A percentile compares a stretch with the other conserved stretches of the same genome.
phyloP scores from a whole-genome alignment of 2,888 invertebrate genomes.

The Anagyrus pseudococci region DNA sequence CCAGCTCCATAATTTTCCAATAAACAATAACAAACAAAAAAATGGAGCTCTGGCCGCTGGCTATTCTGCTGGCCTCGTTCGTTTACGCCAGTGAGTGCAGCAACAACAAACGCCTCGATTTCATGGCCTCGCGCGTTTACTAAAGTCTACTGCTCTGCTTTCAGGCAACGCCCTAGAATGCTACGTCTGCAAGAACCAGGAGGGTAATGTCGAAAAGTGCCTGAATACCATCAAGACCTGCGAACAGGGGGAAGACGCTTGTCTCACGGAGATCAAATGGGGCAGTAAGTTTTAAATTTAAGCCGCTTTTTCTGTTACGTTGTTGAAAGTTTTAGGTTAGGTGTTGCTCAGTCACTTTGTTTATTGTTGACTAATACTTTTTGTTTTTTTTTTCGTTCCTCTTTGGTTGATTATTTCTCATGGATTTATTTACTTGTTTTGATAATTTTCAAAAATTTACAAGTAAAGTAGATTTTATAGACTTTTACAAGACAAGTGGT shows the following conservation, averaged over 20 bases:
- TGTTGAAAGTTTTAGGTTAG: conserved; percentile 28
- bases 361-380: neutral
- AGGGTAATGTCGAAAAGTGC: conserved; percentile 91
- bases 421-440: too few relatives aligned
- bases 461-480: too few relatives aligned
- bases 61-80: conserved; percentile 6
- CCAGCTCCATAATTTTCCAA: neutral
- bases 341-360: neutral
- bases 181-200: conserved; percentile 93
- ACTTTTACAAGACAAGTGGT: too few relatives aligned
- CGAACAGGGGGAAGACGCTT: conserved; percentile 84
- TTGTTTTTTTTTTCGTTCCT: too few relatives aligned
- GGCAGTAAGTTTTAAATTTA: conserved; percentile 71
- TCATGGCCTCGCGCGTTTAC: too few relatives aligned
- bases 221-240: conserved; percentile 90
- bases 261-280: conserved; percentile 90
- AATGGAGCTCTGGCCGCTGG: conserved; percentile 21
- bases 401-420: too few relatives aligned
- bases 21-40: conserved; percentile 2
- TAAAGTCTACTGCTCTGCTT: too few relatives aligned
- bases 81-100: conserved; percentile 19
- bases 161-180: conserved; percentile 82
- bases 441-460: too few relatives aligned
- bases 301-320: conserved; percentile 4
- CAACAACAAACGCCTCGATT: too few relatives aligned